Evolutionary conservation across 2,797 vertebrate genomes (phyloP).

Genomic region (Falco peregrinus): DNA sequence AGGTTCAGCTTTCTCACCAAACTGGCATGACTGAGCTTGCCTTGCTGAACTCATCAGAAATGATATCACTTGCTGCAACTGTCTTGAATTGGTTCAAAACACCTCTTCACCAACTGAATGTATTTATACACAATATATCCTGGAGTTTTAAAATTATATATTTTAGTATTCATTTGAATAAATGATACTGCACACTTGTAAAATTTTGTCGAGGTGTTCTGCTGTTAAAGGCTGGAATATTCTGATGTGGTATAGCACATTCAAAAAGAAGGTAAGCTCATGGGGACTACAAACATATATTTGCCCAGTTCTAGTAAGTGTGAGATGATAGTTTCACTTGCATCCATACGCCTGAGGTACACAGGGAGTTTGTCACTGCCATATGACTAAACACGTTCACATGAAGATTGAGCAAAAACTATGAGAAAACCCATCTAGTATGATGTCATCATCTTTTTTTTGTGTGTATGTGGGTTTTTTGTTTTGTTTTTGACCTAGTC

Average conservation of each 20-base stretch:
- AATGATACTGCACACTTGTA: not conserved
- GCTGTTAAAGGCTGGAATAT: not conserved
- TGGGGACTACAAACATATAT: not conserved
- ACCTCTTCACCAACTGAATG: not conserved
- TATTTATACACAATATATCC: not conserved
- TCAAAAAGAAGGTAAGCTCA: not conserved
- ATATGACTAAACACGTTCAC: not conserved
- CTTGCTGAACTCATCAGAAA: constrained; percentile 63
- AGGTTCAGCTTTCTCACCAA: constrained; percentile 64
- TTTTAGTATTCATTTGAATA: not conserved
- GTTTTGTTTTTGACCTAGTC: not conserved
- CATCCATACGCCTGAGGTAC: not conserved
- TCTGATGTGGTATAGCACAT: not conserved
- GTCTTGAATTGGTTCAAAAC: constrained; percentile 8
- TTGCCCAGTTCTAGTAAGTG: not conserved
- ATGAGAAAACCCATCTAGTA: not conserved
- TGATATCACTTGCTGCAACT: not conserved
- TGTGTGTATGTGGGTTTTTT: no score
- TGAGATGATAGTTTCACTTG: not conserved
- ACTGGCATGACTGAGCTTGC: constrained; percentile 50
- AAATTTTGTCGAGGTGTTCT: not conserved
- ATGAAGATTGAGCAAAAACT: not conserved
- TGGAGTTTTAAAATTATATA: not conserved
- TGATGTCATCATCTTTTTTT: no score
- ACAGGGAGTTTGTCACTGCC: rapidly evolving